Percentiles rank a stretch among this genome's conserved stretches.
phyloP scores from a whole-genome alignment of 2,797 vertebrate species.

The Hippopotamyrus pictus region DNA sequence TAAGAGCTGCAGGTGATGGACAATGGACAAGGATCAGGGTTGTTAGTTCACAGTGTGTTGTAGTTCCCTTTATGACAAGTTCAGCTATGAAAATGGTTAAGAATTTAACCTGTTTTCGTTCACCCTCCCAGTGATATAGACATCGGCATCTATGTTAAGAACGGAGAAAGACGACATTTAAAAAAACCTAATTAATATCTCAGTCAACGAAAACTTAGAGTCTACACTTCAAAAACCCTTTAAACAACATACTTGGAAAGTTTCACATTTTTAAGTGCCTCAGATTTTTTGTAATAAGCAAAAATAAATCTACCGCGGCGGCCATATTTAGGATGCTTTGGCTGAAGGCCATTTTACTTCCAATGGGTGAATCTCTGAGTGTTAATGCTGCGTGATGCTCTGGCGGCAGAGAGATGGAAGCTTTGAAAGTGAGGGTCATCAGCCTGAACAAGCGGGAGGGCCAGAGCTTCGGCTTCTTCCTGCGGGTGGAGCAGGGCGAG shows the following conservation, averaged over 20 bases:
- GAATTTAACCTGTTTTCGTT: neutral
- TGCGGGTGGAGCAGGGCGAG: slow-evolving; percentile 73
- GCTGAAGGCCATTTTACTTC: neutral
- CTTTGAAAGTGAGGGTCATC: slow-evolving; percentile 68
- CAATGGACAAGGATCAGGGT: neutral
- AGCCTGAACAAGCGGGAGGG: slow-evolving; percentile 68
- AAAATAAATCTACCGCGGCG: neutral
- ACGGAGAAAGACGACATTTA: neutral
- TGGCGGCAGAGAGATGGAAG: slow-evolving; percentile 65
- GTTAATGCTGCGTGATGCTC: neutral
- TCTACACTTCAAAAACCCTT: neutral
- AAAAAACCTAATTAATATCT: neutral
- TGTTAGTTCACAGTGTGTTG: neutral
- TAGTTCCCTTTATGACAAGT: neutral
- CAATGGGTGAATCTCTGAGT: neutral
- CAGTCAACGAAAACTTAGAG: neutral
- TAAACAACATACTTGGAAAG: neutral
- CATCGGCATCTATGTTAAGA: neutral
- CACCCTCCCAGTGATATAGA: neutral
- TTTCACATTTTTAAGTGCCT: neutral
- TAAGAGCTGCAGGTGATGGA: neutral
- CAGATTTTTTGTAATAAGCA: neutral
- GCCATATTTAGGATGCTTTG: neutral
- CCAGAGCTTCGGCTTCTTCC: slow-evolving; percentile 78
- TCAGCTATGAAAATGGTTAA: neutral